Conservation (phyloP, 53 echinoderm and acorn worm species). For the Echinometra lucunter region DNA sequence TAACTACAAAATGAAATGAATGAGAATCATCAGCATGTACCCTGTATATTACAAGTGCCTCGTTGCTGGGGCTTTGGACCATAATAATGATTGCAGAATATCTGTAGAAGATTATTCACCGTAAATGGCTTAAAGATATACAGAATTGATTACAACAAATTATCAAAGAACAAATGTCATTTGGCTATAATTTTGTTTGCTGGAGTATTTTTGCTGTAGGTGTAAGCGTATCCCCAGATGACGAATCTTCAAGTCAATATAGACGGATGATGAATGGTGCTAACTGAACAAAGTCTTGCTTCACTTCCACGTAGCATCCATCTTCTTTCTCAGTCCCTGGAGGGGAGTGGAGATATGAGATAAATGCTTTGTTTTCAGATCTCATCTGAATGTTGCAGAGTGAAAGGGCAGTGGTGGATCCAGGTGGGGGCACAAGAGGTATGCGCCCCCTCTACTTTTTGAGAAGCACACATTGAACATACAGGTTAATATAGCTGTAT, state of each 20-base stretch:
- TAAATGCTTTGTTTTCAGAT: neutral
- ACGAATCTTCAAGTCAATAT: conserved; percentile 45
- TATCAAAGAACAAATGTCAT: conserved; percentile 1
- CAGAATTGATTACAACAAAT: neutral
- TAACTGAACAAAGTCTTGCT: conserved; percentile 3
- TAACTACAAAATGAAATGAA: too few species aligned
- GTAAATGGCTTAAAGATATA: neutral
- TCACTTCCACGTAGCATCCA: conserved; percentile 11
- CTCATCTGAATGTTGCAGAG: neutral
- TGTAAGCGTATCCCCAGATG: neutral
- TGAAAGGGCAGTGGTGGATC: too few species aligned
- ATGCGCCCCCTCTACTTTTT: too few species aligned
- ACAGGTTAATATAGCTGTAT: too few species aligned
- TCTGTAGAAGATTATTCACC: too few species aligned
- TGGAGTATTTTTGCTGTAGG: neutral
- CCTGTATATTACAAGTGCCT: too few species aligned
- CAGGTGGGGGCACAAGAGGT: too few species aligned
- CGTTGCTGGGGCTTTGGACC: too few species aligned
- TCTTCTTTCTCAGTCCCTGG: conserved; percentile 19
- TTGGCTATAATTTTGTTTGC: neutral
- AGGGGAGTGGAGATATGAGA: neutral
- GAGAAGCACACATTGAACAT: too few species aligned
- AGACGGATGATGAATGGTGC: conserved; percentile 13
- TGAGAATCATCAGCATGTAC: too few species aligned
- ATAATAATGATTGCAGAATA: too few species aligned